These are phyloP conservation scores for Stomatorhinus walkeri DNA, from an alignment of 2,797 vertebrate genomes.

Conservation along the genomic window DNA sequence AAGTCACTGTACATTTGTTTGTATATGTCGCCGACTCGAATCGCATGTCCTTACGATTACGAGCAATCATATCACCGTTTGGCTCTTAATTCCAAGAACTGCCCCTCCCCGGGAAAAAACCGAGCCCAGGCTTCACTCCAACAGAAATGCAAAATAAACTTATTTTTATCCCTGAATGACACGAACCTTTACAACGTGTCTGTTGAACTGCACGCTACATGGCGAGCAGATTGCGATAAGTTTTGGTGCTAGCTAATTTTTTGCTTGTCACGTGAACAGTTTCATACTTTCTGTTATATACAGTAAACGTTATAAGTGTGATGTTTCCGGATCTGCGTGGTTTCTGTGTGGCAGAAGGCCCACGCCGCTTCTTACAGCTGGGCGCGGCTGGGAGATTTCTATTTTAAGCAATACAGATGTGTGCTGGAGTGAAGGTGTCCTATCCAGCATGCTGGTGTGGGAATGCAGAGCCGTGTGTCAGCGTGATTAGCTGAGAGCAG, in stretches of 20 bases:
- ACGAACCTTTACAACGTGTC: background rate
- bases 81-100: background rate
- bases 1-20: background rate
- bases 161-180: background rate
- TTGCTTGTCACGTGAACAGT: background rate
- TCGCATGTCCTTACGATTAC: background rate
- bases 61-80: background rate
- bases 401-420: background rate
- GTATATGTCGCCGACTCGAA: background rate
- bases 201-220: background rate
- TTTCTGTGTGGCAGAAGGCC: background rate
- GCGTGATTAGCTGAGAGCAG: background rate
- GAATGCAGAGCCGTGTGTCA: background rate
- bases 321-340: background rate
- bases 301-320: background rate
- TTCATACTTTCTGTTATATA: background rate
- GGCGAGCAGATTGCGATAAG: background rate
- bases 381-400: background rate
- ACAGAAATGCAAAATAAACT: background rate
- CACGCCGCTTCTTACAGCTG: background rate
- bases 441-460: background rate
- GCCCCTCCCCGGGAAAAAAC: background rate
- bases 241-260: background rate
- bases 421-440: background rate
- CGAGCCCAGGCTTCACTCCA: background rate